Conservation (phyloP, 30 jellyfish, hydroid and myxozoan species). For the Aurelia sp. region DNA sequence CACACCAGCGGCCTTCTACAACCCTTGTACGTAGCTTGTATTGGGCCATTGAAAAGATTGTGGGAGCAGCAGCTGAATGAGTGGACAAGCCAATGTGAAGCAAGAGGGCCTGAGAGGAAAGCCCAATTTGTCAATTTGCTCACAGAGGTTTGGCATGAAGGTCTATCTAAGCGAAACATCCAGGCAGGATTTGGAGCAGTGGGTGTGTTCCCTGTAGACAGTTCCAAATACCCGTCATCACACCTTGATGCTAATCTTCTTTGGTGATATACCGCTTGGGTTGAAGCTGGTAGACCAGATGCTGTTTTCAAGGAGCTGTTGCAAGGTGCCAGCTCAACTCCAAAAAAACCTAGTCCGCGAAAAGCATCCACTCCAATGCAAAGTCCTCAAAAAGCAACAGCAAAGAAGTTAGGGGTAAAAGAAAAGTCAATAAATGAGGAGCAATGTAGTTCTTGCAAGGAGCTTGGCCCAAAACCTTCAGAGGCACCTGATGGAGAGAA, state of each 20-base stretch:
- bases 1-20: constrained; percentile 40
- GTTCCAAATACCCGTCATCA: constrained; percentile 21
- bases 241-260: constrained; percentile 26
- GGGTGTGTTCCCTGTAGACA: constrained; percentile 34
- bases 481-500: neutral
- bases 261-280: constrained; percentile 21
- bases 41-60: constrained; percentile 48
- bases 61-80: constrained; percentile 17
- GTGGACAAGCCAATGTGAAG: constrained; percentile 11
- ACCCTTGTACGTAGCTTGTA: constrained; percentile 39
- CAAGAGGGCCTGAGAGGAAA: constrained; percentile 53
- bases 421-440: too few relatives aligned
- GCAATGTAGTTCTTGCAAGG: neutral
- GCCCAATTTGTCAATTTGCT: constrained; percentile 47
- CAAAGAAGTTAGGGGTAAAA: too few relatives aligned
- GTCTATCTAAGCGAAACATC: constrained; percentile 25
- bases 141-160: constrained; percentile 43
- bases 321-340: constrained; percentile 2
- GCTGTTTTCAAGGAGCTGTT: constrained; percentile 10
- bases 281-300: constrained; percentile 50
- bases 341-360: constrained; percentile 24
- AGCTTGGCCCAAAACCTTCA: constrained; percentile 1
- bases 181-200: constrained; percentile 43
- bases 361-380: neutral
- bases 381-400: too few relatives aligned